Evolutionary conservation across 2,113 vertebrate genomes (phyloP), one percentile per base, ranked within the genome.

Genomic region (Vulpes lagopus): DNA sequence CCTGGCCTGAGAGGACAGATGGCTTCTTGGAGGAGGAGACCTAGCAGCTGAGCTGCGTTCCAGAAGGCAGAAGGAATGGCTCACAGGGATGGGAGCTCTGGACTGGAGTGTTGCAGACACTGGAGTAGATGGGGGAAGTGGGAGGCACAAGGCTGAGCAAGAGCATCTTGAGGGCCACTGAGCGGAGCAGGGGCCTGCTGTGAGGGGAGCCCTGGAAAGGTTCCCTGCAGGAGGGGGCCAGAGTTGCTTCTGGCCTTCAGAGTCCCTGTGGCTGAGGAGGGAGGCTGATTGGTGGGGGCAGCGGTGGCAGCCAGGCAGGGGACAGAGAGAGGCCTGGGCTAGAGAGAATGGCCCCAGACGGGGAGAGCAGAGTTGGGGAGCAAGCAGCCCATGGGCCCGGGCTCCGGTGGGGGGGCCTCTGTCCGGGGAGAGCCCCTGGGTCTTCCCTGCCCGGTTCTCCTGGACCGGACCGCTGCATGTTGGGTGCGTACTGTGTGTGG

Each of bases 161-260:
- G 60, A 49, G 62, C 14, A 17, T 0, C 49, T 62, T 3, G 76
- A 79, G 15, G 38, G 11, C 43, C 8, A 7, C n/a, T 11, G 11
- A 30, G 38, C 35, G 16, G 53, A 25, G 3, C 11, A 30, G 27
- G 35, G n/a, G 7, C 0, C 23, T 59, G 14, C 19, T 16, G 1
- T 2, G 0, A 65, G 3, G 57, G 49, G 51, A 55, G 20, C 64
- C 0, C 0, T 3, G n/a, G 20, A 35, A 38, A 51, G 27, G 51
- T 22, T 71, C 59, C 53, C 10, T 20, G 32, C 9, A 32, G 55
- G 27, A 35, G n/a, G 27, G 38, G 32, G 20, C 9, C 5, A 22
- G 83, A 51, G 30, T 2, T 64, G 19, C 38, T 4, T 35, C 17
- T 14, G 38, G 30, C 20, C 25, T 86, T 17, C 6, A 11, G 88